Evolutionary conservation across 2,113 vertebrate species (phyloP).

Genomic region (Neolamprologus longior): DNA sequence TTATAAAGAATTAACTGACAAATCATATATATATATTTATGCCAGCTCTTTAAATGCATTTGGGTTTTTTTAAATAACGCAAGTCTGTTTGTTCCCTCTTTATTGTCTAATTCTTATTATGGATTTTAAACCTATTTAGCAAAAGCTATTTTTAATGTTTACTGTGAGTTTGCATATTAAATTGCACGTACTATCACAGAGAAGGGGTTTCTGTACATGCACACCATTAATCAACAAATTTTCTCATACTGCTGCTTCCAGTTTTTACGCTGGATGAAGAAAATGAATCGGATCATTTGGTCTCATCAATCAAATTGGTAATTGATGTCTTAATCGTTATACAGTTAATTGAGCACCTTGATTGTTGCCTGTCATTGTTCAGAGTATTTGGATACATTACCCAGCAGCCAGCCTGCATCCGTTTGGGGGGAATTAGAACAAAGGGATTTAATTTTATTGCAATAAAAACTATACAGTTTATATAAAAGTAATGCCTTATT

Average conservation of each 20-base stretch:
- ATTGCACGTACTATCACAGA: slow-evolving; percentile 2
- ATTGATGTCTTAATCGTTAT: slow-evolving; percentile 92
- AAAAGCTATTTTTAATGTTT: neutral
- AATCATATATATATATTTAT: neutral
- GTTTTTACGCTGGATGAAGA: slow-evolving; percentile 82
- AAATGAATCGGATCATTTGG: slow-evolving; percentile 88
- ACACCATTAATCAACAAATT: slow-evolving; percentile 79
- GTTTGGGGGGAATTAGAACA: neutral
- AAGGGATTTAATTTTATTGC: slow-evolving; percentile 2
- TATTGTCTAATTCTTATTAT: neutral
- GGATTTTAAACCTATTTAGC: neutral
- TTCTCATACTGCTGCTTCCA: slow-evolving; percentile 70
- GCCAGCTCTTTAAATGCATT: neutral
- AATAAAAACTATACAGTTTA: neutral
- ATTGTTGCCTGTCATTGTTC: slow-evolving; percentile 78
- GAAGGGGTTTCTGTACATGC: slow-evolving; percentile 61
- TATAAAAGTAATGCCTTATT: neutral
- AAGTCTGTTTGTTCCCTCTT: neutral
- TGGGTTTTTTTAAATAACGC: accelerated
- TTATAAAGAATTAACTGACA: neutral
- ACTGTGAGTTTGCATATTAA: neutral
- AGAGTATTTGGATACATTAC: slow-evolving; percentile 59
- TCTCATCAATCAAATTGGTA: slow-evolving; percentile 92
- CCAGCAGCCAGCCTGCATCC: slow-evolving; percentile 22
- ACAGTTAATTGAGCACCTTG: slow-evolving; percentile 92